phyloP scores from a whole-genome alignment of 2,113 vertebrate genomes.

The Corydoras sp. region DNA sequence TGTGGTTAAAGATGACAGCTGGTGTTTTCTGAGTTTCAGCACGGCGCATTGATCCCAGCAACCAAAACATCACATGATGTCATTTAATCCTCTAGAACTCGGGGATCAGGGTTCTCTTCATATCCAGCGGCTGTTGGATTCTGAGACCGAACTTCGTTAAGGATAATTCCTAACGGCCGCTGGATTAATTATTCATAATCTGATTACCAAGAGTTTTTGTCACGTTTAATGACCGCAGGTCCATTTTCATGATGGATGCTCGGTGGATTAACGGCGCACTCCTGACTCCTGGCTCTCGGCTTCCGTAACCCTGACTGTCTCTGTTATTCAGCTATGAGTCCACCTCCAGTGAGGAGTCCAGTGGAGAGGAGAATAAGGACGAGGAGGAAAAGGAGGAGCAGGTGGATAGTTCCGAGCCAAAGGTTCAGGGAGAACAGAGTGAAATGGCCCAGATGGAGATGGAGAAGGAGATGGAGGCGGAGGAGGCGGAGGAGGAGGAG shows the following conservation, averaged over 20 bases:
- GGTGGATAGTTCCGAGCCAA: slow-evolving; percentile 54
- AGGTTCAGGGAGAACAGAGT: slow-evolving; percentile 66
- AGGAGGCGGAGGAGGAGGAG: slow-evolving; percentile 53
- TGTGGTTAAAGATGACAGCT: slow-evolving; percentile 36
- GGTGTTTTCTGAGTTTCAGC: slow-evolving; percentile 33
- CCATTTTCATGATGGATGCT: too few relatives aligned
- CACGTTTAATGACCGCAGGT: too few relatives aligned
- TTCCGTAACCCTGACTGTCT: slow-evolving; percentile 29
- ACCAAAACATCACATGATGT: slow-evolving; percentile 7
- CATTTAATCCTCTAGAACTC: slow-evolving; percentile 1
- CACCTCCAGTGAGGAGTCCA: slow-evolving; percentile 93
- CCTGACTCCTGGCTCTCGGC: too few relatives aligned
- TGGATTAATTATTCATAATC: too few relatives aligned
- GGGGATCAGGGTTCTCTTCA: too few relatives aligned
- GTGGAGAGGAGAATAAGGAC: slow-evolving; percentile 73
- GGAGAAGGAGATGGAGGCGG: slow-evolving; percentile 55
- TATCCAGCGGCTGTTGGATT: too few relatives aligned
- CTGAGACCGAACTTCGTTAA: too few relatives aligned
- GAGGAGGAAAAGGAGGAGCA: slow-evolving; percentile 55
- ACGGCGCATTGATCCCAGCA: slow-evolving; percentile 14
- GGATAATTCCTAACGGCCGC: too few relatives aligned
- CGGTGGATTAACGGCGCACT: too few relatives aligned
- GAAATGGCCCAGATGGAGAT: slow-evolving; percentile 57
- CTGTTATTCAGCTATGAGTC: slow-evolving; percentile 81
- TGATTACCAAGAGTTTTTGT: too few relatives aligned